Evolutionary conservation across 2,888 invertebrate genomes (phyloP), one percentile per base, ranked within the genome.

Genomic region (Patella pellucida): DNA sequence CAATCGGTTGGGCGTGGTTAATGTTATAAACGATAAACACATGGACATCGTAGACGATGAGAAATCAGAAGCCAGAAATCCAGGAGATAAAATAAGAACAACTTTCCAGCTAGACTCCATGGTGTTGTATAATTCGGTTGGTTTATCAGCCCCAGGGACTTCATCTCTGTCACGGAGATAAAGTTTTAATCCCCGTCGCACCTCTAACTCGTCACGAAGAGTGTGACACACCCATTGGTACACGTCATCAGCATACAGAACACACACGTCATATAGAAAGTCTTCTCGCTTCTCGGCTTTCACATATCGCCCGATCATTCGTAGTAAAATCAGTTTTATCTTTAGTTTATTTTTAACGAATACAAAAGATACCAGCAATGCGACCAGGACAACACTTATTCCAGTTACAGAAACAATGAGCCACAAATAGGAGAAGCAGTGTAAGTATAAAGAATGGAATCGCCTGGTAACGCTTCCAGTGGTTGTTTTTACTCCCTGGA

Each of bases 1-100:
- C 62, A 62, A 23, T 62, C 62, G n/a, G 23, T 62, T n/a, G n/a
- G 62, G 62, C 23, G 62, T 62, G n/a, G 62, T 62, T 62, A 62
- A 62, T 19, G 62, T 62, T 19, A 62, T 62, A 9, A 23, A 62
- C 23, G 62, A 19, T 62, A 62, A 62, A 62, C 62, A 62, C 19
- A 23, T 9, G 16, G 62, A 15, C n/a, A 62, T n/a, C n/a, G 62
- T 62, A n/a, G 23, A 62, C n/a, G 7, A 62, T 19, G 62, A n/a
- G 19, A 62, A 62, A 19, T n/a, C 19, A 19, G n/a, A n/a, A 62
- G n/a, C 62, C 62, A 62, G n/a, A 23, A 62, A 62, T 23, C 23
- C 62, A 7, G n/a, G 62, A 62, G 62, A 16, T 62, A 62, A 62
- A 23, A 62, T 62, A 19, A 62, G 23, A n/a, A 62, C 15, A 19